Percentiles rank a stretch among this genome's conserved stretches.
Conservation (phyloP, 2,113 vertebrate species). For the Hypomesus transpacificus region DNA sequence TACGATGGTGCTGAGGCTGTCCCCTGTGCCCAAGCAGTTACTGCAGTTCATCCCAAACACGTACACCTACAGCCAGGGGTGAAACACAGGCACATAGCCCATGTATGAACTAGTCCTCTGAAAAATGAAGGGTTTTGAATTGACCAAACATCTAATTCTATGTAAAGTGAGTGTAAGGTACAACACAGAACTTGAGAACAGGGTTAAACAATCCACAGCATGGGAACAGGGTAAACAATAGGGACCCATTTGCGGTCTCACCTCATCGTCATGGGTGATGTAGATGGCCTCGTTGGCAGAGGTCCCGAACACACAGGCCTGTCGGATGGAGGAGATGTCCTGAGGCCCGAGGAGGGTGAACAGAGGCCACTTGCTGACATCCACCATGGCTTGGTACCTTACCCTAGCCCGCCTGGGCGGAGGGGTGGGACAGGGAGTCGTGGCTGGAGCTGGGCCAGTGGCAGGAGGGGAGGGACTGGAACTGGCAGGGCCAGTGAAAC, state of each 20-base stretch:
- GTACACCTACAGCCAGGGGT: slow-evolving; percentile 74
- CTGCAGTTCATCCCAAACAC: slow-evolving; percentile 90
- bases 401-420: slow-evolving; percentile 6
- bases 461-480: slow-evolving; percentile 13
- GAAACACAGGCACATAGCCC: neutral
- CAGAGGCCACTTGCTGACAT: slow-evolving; percentile 92
- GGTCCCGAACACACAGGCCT: slow-evolving; percentile 88
- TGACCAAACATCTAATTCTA: no score
- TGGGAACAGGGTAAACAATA: no score
- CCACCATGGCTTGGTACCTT: slow-evolving; percentile 75
- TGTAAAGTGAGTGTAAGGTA: neutral
- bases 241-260: slow-evolving; percentile 46
- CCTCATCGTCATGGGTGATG: slow-evolving; percentile 84
- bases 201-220: no score
- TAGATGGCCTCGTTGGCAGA: slow-evolving; percentile 90
- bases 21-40: slow-evolving; percentile 90
- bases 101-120: neutral
- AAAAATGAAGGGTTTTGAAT: no score
- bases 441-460: slow-evolving; percentile 22
- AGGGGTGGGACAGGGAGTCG: slow-evolving; percentile 3
- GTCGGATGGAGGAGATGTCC: slow-evolving; percentile 79
- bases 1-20: slow-evolving; percentile 85
- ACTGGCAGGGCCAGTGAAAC: slow-evolving; percentile 18
- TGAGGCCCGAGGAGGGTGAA: slow-evolving; percentile 83
- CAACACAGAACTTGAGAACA: neutral